phyloP scores from a whole-genome alignment of 2,888 invertebrate genomes.

The Morpho achilles region DNA sequence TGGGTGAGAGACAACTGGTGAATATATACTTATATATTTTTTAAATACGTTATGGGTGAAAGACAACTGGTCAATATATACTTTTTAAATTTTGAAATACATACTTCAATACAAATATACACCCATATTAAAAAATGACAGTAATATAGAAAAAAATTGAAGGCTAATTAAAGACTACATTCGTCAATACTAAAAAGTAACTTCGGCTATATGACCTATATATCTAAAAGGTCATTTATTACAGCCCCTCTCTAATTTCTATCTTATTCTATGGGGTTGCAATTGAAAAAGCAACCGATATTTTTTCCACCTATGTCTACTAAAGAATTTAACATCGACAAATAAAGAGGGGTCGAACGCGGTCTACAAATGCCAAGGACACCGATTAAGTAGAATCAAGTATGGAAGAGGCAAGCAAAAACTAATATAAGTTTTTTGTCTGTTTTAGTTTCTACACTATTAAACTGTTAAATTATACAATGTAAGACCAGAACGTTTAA shows the following conservation, averaged over 20 bases:
- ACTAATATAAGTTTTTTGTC: too few relatives aligned
- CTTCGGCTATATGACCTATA: slow-evolving; percentile 39
- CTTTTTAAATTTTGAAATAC: too few relatives aligned
- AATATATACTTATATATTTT: too few relatives aligned
- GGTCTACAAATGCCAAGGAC: slow-evolving; percentile 43
- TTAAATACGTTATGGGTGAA: too few relatives aligned
- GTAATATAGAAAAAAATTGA: neutral
- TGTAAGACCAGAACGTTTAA: too few relatives aligned
- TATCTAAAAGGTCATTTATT: slow-evolving; percentile 48
- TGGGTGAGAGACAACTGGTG: too few relatives aligned
- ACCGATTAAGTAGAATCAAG: slow-evolving; percentile 9
- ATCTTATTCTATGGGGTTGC: slow-evolving; percentile 37
- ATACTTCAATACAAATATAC: too few relatives aligned
- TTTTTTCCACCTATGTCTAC: slow-evolving; percentile 65
- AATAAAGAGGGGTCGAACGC: slow-evolving; percentile 64
- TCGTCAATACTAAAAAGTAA: neutral
- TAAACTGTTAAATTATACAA: too few relatives aligned
- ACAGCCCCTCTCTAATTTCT: slow-evolving; percentile 47
- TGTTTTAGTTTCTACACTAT: neutral
- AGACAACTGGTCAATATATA: too few relatives aligned
- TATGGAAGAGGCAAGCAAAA: slow-evolving; percentile 25
- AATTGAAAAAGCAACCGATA: slow-evolving; percentile 50
- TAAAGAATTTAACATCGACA: slow-evolving; percentile 77
- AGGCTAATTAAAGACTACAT: too few relatives aligned
- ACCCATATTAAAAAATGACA: too few relatives aligned